These are phyloP conservation scores for Callorhinus ursinus DNA, from an alignment of 2,113 vertebrate genomes.

Conservation along the genomic window DNA sequence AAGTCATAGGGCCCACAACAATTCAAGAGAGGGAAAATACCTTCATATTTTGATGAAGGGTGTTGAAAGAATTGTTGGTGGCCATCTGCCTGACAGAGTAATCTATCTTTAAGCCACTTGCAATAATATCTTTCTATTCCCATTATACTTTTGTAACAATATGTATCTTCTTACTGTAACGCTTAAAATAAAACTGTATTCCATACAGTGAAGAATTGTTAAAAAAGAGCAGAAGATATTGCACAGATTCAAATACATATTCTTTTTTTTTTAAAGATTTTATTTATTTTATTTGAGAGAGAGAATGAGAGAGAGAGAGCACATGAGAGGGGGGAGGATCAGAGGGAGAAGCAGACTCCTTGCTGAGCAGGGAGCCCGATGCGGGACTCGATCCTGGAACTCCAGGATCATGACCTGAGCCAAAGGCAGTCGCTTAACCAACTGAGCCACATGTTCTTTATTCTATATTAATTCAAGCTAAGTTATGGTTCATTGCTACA, in stretches of 20 bases:
- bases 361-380: no score
- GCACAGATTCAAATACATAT: neutral
- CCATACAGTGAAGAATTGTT: neutral
- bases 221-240: neutral
- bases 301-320: no score
- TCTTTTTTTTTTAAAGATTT: neutral
- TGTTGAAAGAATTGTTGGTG: neutral
- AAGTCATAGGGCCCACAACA: neutral
- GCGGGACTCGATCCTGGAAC: no score
- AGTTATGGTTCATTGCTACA: neutral
- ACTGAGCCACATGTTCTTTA: neutral
- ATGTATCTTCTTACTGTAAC: neutral
- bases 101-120: neutral
- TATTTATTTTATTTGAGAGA: no score
- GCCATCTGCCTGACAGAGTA: neutral
- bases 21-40: neutral
- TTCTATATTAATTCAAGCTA: neutral
- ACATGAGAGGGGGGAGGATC: no score
- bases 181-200: neutral
- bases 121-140: neutral
- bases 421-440: no score
- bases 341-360: no score
- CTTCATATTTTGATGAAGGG: neutral
- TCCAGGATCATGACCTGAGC: no score
- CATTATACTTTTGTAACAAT: neutral